Evolutionary conservation across 2,797 vertebrate species (phyloP).

Genomic region (Tauraco hartlaubi): DNA sequence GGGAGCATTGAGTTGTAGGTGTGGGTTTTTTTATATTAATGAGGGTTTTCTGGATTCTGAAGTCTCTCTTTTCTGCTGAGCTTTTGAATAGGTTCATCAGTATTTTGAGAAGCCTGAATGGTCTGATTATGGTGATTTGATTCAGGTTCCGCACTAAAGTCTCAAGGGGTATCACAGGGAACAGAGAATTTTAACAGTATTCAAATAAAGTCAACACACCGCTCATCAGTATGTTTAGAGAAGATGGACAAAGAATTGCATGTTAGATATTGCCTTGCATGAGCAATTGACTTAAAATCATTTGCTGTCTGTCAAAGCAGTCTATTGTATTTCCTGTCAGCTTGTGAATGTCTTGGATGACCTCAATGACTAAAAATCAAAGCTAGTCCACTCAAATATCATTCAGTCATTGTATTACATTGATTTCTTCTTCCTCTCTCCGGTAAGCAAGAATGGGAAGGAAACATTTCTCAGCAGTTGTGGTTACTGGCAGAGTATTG

Average conservation of each 20-base stretch:
- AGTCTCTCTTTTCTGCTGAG: not conserved
- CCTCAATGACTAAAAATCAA: conserved; percentile 61
- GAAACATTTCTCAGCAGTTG: conserved; percentile 61
- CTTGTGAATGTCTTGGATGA: conserved; percentile 48
- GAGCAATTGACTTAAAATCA: conserved; percentile 30
- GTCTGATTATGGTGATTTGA: conserved; percentile 40
- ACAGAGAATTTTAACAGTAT: not conserved
- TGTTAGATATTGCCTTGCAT: not conserved
- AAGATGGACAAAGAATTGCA: not conserved
- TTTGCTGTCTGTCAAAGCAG: conserved; percentile 41
- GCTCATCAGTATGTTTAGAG: conserved; percentile 51
- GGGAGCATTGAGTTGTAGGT: not conserved
- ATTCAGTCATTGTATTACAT: conserved; percentile 51
- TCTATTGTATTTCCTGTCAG: conserved; percentile 54
- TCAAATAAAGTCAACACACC: conserved; percentile 17
- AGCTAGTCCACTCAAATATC: conserved; percentile 43
- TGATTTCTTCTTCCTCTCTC: conserved; percentile 43
- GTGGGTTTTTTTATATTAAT: not conserved
- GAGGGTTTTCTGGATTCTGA: not conserved
- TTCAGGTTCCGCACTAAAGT: not conserved
- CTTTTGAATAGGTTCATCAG: conserved; percentile 48
- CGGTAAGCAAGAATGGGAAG: conserved; percentile 30
- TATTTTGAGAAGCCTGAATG: conserved; percentile 16
- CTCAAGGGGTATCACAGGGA: not conserved
- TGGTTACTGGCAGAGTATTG: conserved; percentile 34